These are phyloP conservation scores for Pediacus dermestoides DNA, from an alignment of 2,888 invertebrate genomes.

Conservation along the genomic window DNA sequence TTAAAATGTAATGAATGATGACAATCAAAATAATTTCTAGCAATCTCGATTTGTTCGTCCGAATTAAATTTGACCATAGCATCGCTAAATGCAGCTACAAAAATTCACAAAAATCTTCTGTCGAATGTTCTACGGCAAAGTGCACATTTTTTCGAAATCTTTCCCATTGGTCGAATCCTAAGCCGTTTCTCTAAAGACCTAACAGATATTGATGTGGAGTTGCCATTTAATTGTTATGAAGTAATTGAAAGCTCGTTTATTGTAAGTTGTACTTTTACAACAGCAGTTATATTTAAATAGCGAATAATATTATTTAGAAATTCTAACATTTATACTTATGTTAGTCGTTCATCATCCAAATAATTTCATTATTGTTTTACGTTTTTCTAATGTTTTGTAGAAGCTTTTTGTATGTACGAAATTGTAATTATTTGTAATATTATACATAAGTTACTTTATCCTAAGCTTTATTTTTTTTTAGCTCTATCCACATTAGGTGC, in stretches of 20 bases:
- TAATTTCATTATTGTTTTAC: too few species aligned
- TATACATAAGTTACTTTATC: too few species aligned
- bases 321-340: too few species aligned
- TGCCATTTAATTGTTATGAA: slow-evolving; percentile 53
- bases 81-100: slow-evolving; percentile 57
- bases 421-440: too few species aligned
- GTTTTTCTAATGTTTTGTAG: too few species aligned
- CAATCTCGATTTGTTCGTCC: slow-evolving; percentile 52
- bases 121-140: slow-evolving; percentile 58
- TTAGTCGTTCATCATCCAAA: not conserved
- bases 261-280: slow-evolving; percentile 38
- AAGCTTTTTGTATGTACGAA: too few species aligned
- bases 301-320: too few species aligned
- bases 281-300: slow-evolving; percentile 44
- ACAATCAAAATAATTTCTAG: slow-evolving; percentile 42
- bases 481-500: slow-evolving; percentile 52
- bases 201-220: slow-evolving; percentile 60
- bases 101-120: slow-evolving; percentile 59
- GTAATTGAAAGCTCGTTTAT: slow-evolving; percentile 48
- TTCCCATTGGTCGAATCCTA: slow-evolving; percentile 65
- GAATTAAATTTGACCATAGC: slow-evolving; percentile 58
- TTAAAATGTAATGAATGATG: too few species aligned
- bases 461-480: slow-evolving; percentile 43
- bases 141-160: slow-evolving; percentile 67
- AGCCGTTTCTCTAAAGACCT: slow-evolving; percentile 68